Base-by-base conservation (phyloP, 1,140 invertebrate species). In the Drosophila insularis region DNA sequence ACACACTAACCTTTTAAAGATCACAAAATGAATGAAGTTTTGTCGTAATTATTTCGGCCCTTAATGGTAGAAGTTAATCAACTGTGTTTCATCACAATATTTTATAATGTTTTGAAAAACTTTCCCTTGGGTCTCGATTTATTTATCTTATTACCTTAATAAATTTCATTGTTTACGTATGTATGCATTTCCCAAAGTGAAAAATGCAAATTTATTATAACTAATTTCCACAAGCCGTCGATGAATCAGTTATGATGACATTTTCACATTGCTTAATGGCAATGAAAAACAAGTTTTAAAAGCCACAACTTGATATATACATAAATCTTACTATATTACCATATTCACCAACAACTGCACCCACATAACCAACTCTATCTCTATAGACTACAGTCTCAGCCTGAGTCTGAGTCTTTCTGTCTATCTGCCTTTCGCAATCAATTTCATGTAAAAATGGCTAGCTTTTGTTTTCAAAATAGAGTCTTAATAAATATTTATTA, bases 301-400 rank as follows among this genome's bases (percentile, higher is more conserved):
- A 61, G 65, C 27, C 27, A 19, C 43, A 65, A 55, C 55, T 72
- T 13, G 23, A 35, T 37, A 63, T 56, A 23, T 23, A 50, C 10
- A 71, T 63, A 27, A 40, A 71, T 71, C 10, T 35, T 17, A 59
- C 59, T 37, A 58, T 69, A 74, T 65, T 60, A 72, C 71, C 71
- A 74, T 66, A 74, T 65, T 40, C 59, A 65, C 61, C 59, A 65
- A 66, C 72, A 35, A 66, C 70, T 73, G 72, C 72, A 67, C 72
- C 72, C 72, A 74, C 72, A 73, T 31, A 50, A 11, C 43, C 19
- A 50, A 50, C 43, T 46, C 7, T 46, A 46, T 46, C 6, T 50
- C 17, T 50, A 50, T 3, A 35, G 8, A 21, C 43, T 50, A 21
- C 2, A 10, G 2, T 21, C 1, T 46, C 43, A n/a, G 43, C 19